phyloP scores from a whole-genome alignment of 2,888 invertebrate species.

The Leistus spinibarbis region DNA sequence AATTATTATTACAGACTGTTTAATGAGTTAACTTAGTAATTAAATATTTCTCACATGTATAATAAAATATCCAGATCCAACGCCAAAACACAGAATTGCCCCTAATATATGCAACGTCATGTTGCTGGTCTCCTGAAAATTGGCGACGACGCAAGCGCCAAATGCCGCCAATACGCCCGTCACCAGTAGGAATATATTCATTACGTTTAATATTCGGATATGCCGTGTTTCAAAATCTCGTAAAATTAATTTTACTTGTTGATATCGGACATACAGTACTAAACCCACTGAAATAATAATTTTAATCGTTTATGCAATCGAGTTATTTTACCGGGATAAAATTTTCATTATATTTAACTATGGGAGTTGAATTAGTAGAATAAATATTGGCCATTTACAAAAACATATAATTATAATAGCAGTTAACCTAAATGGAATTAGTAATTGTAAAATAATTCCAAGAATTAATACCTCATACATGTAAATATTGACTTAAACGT shows the following conservation, averaged over 20 bases:
- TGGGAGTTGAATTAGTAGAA: no score
- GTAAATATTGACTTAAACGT: no score
- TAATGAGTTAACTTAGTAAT: background rate
- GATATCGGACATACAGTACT: slow-evolving; percentile 18
- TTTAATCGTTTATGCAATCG: no score
- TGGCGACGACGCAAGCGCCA: slow-evolving; percentile 24
- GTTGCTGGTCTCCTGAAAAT: slow-evolving; percentile 31
- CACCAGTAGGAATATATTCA: slow-evolving; percentile 22
- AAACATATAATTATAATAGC: no score
- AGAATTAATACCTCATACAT: no score
- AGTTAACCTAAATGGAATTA: no score
- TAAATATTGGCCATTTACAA: no score
- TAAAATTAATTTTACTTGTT: slow-evolving; percentile 26
- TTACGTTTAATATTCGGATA: slow-evolving; percentile 1
- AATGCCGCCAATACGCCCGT: slow-evolving; percentile 17
- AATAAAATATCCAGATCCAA: slow-evolving; percentile 27
- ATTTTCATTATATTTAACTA: no score
- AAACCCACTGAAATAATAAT: slow-evolving; percentile 24
- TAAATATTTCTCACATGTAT: slow-evolving; percentile 22
- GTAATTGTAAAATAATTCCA: no score
- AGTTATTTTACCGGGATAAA: no score
- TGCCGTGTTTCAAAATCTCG: background rate
- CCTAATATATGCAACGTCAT: slow-evolving; percentile 20
- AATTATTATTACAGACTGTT: background rate
- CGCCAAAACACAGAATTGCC: slow-evolving; percentile 23